Evolutionary conservation across 2,888 invertebrate genomes (phyloP).

Genomic region (Theretra japonica): DNA sequence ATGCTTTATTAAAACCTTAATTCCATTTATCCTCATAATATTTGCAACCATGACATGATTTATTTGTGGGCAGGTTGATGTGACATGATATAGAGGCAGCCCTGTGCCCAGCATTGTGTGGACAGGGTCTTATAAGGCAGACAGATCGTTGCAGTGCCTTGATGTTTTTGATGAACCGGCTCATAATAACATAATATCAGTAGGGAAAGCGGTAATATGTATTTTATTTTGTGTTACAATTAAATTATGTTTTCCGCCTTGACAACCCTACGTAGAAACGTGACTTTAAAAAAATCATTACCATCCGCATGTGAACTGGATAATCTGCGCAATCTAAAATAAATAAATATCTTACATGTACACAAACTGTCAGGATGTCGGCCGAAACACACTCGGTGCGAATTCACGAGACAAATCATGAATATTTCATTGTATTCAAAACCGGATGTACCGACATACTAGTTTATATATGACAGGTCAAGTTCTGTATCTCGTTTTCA

Average conservation of each 20-base stretch:
- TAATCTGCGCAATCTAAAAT: constrained; percentile 22
- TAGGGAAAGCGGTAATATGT: no score
- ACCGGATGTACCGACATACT: constrained; percentile 15
- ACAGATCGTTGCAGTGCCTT: no score
- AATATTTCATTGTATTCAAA: constrained; percentile 24
- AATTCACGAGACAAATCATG: constrained; percentile 18
- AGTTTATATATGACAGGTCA: constrained; percentile 4
- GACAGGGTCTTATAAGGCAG: no score
- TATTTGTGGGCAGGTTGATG: no score
- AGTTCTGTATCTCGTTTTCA: constrained; percentile 13
- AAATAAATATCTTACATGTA: constrained; percentile 21
- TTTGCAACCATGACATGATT: no score
- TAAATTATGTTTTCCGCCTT: not conserved
- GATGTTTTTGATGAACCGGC: no score
- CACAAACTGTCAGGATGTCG: constrained; percentile 17
- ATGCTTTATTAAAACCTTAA: no score
- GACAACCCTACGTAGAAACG: constrained; percentile 2
- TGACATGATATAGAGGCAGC: no score
- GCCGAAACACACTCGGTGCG: not conserved
- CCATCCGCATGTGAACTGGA: constrained; percentile 19
- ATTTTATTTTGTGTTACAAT: no score
- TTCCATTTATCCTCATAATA: no score
- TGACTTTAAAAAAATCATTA: constrained; percentile 33
- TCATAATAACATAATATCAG: no score
- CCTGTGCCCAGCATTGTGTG: no score